Evolutionary conservation across 2,797 vertebrate genomes (phyloP).

Genomic region (Babyrousa celebensis): DNA sequence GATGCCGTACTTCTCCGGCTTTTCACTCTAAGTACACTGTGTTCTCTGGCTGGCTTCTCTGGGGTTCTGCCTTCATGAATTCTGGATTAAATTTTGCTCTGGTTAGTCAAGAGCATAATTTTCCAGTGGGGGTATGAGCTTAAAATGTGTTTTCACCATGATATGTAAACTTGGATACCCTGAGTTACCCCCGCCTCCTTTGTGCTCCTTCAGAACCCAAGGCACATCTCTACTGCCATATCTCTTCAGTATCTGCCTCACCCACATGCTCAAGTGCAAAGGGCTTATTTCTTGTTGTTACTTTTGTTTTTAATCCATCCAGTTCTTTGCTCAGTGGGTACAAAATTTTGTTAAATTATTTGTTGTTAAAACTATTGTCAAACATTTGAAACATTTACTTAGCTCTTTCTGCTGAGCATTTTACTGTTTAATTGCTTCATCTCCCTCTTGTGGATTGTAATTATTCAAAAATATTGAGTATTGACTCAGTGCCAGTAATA

Average conservation of each 20-base stretch:
- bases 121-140: not conserved
- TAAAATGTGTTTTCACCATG: constrained; percentile 6
- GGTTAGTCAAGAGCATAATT: constrained; percentile 40
- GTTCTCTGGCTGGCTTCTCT: constrained; percentile 68
- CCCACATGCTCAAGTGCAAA: not conserved
- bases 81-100: constrained; percentile 52
- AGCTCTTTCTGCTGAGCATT: constrained; percentile 58
- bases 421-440: constrained; percentile 46
- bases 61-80: not conserved
- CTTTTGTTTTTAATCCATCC: not conserved
- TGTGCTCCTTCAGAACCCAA: not conserved
- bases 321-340: not conserved
- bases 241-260: not conserved
- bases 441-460: constrained; percentile 46
- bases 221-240: not conserved
- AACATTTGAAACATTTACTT: constrained; percentile 62
- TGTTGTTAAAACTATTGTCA: constrained; percentile 57
- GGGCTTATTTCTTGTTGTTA: not conserved
- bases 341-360: constrained; percentile 46
- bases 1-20: not conserved
- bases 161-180: not conserved
- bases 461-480: constrained; percentile 37
- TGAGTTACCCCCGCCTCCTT: not conserved
- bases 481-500: not conserved
- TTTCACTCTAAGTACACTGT: constrained; percentile 45